Evolutionary conservation across 2,888 invertebrate genomes (phyloP).

Genomic region (Calameuta pallipes): DNA sequence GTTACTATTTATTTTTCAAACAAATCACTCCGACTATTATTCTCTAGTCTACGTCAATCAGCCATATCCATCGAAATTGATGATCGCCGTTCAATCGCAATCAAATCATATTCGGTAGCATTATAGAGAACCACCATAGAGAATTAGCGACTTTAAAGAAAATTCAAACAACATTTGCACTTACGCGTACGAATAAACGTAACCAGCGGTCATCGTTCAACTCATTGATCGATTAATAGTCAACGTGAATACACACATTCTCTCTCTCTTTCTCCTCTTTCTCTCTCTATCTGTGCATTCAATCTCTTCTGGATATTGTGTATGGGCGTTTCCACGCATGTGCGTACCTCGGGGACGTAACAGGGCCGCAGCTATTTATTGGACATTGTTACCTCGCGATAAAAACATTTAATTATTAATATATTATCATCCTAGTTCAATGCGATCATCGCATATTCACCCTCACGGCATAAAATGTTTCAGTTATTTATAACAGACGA

Average conservation of each 20-base stretch:
- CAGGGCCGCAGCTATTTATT: constrained; percentile 7
- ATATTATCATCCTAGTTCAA: not conserved
- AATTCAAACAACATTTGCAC: not conserved
- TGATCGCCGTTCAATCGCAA: too few species aligned
- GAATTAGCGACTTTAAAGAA: not conserved
- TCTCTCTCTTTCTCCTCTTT: constrained; percentile 1
- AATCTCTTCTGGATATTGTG: constrained; percentile 5
- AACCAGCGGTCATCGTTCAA: constrained; percentile 25
- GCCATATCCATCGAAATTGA: not conserved
- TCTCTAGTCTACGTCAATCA: not conserved
- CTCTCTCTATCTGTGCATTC: not conserved
- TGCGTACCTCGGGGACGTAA: constrained; percentile 28
- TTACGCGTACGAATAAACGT: not conserved
- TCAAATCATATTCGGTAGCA: not conserved
- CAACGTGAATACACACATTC: constrained; percentile 25
- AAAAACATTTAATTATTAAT: not conserved
- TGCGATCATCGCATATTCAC: too few species aligned
- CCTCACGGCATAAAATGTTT: too few species aligned
- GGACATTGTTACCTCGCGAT: not conserved
- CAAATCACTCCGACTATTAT: not conserved
- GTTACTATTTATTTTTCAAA: not conserved
- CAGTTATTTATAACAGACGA: too few species aligned
- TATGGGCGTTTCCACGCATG: constrained; percentile 38
- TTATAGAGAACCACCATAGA: not conserved
- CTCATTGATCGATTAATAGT: constrained; percentile 40